These are phyloP conservation scores for Drosophila nigritarsus DNA, from an alignment of 2,888 invertebrate genomes.

Conservation along the genomic window DNA sequence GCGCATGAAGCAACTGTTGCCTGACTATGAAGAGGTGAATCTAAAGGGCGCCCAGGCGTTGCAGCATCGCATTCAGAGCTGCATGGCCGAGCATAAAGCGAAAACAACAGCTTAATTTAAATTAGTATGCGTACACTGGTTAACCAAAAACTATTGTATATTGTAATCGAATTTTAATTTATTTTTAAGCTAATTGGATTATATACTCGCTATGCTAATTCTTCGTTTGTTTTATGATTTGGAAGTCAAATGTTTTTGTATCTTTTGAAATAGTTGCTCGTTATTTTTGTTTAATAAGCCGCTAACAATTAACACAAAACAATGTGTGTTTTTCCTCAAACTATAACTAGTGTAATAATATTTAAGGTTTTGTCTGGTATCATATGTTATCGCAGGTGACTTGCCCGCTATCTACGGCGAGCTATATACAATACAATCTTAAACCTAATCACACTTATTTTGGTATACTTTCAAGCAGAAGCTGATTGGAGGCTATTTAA, in stretches of 20 bases:
- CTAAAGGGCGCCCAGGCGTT: slow-evolving; percentile 79
- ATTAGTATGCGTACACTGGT: not conserved
- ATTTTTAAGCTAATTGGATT: slow-evolving; percentile 58
- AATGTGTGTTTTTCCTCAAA: slow-evolving; percentile 3
- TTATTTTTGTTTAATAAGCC: slow-evolving; percentile 34
- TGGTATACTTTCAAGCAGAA: slow-evolving; percentile 61
- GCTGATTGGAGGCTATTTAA: slow-evolving; percentile 42
- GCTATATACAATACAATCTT: slow-evolving; percentile 60
- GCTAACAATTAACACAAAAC: slow-evolving; percentile 24
- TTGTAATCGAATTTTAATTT: slow-evolving; percentile 39
- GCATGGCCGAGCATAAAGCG: slow-evolving; percentile 71
- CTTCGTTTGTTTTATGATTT: slow-evolving; percentile 66
- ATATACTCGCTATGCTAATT: slow-evolving; percentile 59
- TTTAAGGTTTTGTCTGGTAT: slow-evolving; percentile 59
- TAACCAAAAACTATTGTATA: not conserved
- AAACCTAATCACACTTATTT: slow-evolving; percentile 73
- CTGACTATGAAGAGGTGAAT: slow-evolving; percentile 81
- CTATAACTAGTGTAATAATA: slow-evolving; percentile 42
- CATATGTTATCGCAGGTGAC: slow-evolving; percentile 34
- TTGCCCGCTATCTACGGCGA: slow-evolving; percentile 34
- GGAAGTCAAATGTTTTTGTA: slow-evolving; percentile 63
- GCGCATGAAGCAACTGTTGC: slow-evolving; percentile 76
- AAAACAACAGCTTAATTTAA: slow-evolving; percentile 30
- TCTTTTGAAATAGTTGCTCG: slow-evolving; percentile 28
- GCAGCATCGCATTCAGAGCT: slow-evolving; percentile 65